Conservation (phyloP, 2,888 invertebrate genomes). For the Eremobia ochroleuca region DNA sequence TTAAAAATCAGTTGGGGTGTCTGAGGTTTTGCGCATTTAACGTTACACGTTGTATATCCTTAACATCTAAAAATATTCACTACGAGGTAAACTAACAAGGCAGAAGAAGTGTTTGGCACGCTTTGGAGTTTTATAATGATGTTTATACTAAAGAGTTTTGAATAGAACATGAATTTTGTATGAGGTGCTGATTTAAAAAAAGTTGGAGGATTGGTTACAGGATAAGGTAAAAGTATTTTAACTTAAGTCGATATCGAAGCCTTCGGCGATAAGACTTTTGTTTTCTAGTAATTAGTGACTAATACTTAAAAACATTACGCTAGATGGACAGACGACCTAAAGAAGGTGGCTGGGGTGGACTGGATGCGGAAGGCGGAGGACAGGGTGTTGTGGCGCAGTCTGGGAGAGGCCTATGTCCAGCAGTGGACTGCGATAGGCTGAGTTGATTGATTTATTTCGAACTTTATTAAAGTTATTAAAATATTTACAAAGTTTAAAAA, state of each 20-base stretch:
- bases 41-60: not conserved
- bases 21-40: too few relatives aligned
- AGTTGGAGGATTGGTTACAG: not conserved
- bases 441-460: too few relatives aligned
- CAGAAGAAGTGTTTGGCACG: conserved; percentile 27
- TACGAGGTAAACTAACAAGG: conserved; percentile 19
- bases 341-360: too few relatives aligned
- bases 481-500: too few relatives aligned
- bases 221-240: not conserved
- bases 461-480: too few relatives aligned
- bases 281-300: not conserved
- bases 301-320: too few relatives aligned
- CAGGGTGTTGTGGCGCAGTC: too few relatives aligned
- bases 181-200: not conserved
- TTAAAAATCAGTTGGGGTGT: too few relatives aligned
- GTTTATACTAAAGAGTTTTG: conserved; percentile 14
- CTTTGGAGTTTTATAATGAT: conserved; percentile 20
- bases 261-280: not conserved
- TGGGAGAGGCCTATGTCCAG: too few relatives aligned
- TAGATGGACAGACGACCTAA: too few relatives aligned
- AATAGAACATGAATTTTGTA: conserved; percentile 1
- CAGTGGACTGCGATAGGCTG: too few relatives aligned
- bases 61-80: conserved; percentile 31
- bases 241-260: not conserved
- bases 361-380: too few relatives aligned